Conservation (phyloP, 1,140 invertebrate species). For the Andricus grossulariae region DNA sequence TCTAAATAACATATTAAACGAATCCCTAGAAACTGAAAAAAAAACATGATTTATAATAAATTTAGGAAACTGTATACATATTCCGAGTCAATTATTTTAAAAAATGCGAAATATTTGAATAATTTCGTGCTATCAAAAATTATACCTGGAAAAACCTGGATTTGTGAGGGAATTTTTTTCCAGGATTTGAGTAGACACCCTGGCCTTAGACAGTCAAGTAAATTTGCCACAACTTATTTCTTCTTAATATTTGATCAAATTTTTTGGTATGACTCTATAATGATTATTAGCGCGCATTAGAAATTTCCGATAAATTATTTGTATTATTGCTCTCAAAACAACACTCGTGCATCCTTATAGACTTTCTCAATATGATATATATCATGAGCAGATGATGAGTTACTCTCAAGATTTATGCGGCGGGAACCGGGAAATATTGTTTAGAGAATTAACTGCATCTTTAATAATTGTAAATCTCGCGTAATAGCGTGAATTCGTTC, state of each 20-base stretch:
- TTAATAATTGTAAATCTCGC: neutral
- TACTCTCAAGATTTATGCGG: neutral
- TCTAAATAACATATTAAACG: too few relatives aligned
- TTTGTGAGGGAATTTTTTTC: too few relatives aligned
- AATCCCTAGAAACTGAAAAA: too few relatives aligned
- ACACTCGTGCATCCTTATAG: neutral
- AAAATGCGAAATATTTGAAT: too few relatives aligned
- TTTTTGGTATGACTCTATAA: neutral
- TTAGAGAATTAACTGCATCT: neutral
- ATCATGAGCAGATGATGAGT: neutral
- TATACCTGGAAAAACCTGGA: too few relatives aligned
- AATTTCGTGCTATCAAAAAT: too few relatives aligned
- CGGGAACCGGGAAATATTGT: neutral
- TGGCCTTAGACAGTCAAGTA: too few relatives aligned
- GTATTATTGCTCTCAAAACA: neutral
- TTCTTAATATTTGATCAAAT: neutral
- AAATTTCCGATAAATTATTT: slow-evolving; percentile 17
- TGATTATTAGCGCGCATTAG: slow-evolving; percentile 17
- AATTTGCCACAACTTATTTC: too few relatives aligned
- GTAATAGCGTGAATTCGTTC: neutral
- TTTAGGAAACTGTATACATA: too few relatives aligned
- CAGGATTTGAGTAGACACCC: too few relatives aligned
- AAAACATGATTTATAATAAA: too few relatives aligned
- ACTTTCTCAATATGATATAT: neutral
- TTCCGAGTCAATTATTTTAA: too few relatives aligned